phyloP scores from a whole-genome alignment of 1,140 invertebrate species.

The Drosophila pandora region DNA sequence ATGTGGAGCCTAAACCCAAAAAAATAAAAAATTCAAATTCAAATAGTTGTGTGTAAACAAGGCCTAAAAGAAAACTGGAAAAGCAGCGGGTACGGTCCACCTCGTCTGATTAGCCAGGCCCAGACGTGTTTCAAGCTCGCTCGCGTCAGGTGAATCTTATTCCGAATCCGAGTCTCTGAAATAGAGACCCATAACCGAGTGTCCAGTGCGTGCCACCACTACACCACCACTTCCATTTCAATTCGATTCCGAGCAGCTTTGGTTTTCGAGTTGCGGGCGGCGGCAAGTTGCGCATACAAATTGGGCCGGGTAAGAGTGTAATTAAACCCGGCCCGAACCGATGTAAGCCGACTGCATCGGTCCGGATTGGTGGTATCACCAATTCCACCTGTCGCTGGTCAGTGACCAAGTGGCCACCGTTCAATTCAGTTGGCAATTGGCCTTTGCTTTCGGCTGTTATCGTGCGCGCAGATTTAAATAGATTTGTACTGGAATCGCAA shows the following conservation, averaged over 20 bases:
- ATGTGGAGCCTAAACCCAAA: background rate
- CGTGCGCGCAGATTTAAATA: slow-evolving; percentile 40
- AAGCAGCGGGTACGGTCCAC: slow-evolving; percentile 21
- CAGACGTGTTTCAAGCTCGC: slow-evolving; percentile 66
- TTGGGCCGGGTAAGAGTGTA: slow-evolving; percentile 48
- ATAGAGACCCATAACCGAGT: background rate
- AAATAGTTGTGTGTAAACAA: slow-evolving; percentile 24
- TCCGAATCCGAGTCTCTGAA: slow-evolving; percentile 11
- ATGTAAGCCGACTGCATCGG: slow-evolving; percentile 38
- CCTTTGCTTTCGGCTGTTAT: slow-evolving; percentile 35
- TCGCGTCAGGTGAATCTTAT: slow-evolving; percentile 50
- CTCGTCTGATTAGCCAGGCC: slow-evolving; percentile 13
- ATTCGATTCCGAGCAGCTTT: slow-evolving; percentile 39
- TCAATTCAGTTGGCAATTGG: slow-evolving; percentile 49
- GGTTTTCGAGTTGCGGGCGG: slow-evolving; percentile 42
- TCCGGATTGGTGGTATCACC: slow-evolving; percentile 15
- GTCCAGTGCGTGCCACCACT: slow-evolving; percentile 20
- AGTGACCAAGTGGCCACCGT: slow-evolving; percentile 23
- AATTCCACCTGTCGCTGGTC: slow-evolving; percentile 14
- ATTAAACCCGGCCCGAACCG: slow-evolving; percentile 36
- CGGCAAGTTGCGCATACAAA: slow-evolving; percentile 62
- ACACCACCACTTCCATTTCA: slow-evolving; percentile 37
- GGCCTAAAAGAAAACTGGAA: slow-evolving; percentile 43
- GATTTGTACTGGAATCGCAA: slow-evolving; percentile 13
- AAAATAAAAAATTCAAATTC: slow-evolving; percentile 6